Conservation (phyloP, 2,888 invertebrate species). For the Agonopterix subpropinquella region DNA sequence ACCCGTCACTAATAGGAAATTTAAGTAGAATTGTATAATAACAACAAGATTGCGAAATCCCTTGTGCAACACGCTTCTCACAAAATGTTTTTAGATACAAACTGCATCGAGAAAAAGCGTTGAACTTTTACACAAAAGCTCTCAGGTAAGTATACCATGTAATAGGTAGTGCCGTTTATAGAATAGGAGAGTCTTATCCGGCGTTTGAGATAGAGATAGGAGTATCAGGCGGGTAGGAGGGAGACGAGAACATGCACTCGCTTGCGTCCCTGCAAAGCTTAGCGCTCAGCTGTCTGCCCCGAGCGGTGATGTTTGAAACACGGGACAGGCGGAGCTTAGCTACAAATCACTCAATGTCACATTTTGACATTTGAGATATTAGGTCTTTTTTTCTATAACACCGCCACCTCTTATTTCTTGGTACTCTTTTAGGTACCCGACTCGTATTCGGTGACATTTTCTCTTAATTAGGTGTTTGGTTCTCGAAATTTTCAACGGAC, state of each 20-base stretch:
- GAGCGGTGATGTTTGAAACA: conserved; percentile 76
- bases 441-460: conserved; percentile 24
- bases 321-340: conserved; percentile 77
- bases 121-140: conserved; percentile 73
- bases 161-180: conserved; percentile 66
- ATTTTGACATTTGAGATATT: conserved; percentile 78
- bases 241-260: conserved; percentile 56
- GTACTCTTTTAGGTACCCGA: conserved; percentile 31
- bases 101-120: conserved; percentile 64
- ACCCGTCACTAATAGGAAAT: conserved; percentile 17
- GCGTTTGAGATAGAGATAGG: conserved; percentile 48
- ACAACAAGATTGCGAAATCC: conserved; percentile 35
- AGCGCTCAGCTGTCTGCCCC: conserved; percentile 72
- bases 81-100: conserved; percentile 58
- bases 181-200: conserved; percentile 61
- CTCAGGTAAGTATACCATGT: conserved; percentile 68
- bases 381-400: conserved; percentile 74
- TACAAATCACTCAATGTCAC: conserved; percentile 78
- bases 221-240: conserved; percentile 35
- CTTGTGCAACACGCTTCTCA: conserved; percentile 41
- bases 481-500: neutral
- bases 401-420: conserved; percentile 62
- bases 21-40: conserved; percentile 25
- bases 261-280: conserved; percentile 63
- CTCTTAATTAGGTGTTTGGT: conserved; percentile 10